Evolutionary conservation across 2,888 invertebrate genomes (phyloP), one percentile per base, ranked within the genome.

Genomic region (Papilio elwesi): DNA sequence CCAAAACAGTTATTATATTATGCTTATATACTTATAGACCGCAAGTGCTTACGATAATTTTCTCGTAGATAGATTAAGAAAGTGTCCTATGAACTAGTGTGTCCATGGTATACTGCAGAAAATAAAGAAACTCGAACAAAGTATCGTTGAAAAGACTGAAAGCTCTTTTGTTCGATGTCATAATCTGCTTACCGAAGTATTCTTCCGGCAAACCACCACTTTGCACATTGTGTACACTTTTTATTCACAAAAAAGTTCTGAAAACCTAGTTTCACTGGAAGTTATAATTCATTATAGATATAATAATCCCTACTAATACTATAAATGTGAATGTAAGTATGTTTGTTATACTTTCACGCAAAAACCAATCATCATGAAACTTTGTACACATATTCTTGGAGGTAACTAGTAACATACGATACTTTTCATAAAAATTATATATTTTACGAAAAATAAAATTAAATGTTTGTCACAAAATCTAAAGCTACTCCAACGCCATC

Each of bases 171-270:
- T 68, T 68, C 68, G 68, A 51, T 48, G 57, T 57, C 48, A 57
- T 59, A 68, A 68, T 68, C 68, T 59, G 59, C 68, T 68, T 68
- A 68, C 68, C 49, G 59, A 68, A 68, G 68, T 59, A 68, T 59
- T 68, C 68, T 62, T 59, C 49, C 38, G 15, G 9, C n/a, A 59
- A 59, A 59, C 15, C 51, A 51, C 68, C 59, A 59, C 68, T 68
- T 68, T 38, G 38, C 51, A 36, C 38, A 38, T 15, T 59, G 59
- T 68, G 68, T 59, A 59, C 59, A 38, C 59, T 68, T 57, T 68
- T 68, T 51, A 15, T 36, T 38, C 38, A 51, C 9, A 36, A 57
- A 38, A 65, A 51, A 51, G 64, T 48, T 64, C 64, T 64, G 16
- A 48, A 49, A 49, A 49, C 64, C 64, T 64, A 64, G 13, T 59